Evolutionary conservation across 2,888 invertebrate species (phyloP), one percentile per base, ranked within the genome.

Genomic region (Euzophera pinguis): DNA sequence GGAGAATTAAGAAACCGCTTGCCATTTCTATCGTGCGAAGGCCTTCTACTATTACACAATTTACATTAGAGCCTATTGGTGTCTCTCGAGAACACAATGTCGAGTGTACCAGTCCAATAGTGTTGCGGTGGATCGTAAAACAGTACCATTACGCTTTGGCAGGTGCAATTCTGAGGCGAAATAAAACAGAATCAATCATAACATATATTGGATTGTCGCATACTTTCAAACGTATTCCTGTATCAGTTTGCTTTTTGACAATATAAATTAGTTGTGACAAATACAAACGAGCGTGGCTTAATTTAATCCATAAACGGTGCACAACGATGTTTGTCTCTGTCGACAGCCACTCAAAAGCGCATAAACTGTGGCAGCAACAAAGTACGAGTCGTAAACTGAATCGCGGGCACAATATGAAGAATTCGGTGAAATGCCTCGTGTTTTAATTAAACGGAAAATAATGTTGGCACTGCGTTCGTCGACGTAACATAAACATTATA

Each of bases 31-130:
- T 83, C 71, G 67, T 61, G 69, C 67, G 78, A 84, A 85, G 85
- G 87, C 81, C 85, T 88, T 80, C 83, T 65, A 81, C 75, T 80
- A 68, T 87, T 86, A 75, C 83, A 75, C 84, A 85, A 88, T 69
- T 56, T 49, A 65, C 61, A 63, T 62, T 63, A 38, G 38, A 1
- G 7, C 10, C 10, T 38, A 13, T 38, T 38, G 73, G 71, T 67
- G 70, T 66, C 67, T 64, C 64, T 71, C 65, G 65, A 67, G 67
- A 67, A 61, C 67, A 63, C 63, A 62, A 53, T 39, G 35, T 35
- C 50, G 22, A 34, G 22, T 22, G 42, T 58, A 63, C 63, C 62
- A 64, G 63, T 63, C 60, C 57, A 52, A 60, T 64, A 61, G 60
- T 63, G 56, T 65, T 13, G 38, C 13, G n/a, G 4, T 13, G 17